phyloP scores from a whole-genome alignment of 2,113 vertebrate genomes.

The Poeciliopsis turrubarensis region DNA sequence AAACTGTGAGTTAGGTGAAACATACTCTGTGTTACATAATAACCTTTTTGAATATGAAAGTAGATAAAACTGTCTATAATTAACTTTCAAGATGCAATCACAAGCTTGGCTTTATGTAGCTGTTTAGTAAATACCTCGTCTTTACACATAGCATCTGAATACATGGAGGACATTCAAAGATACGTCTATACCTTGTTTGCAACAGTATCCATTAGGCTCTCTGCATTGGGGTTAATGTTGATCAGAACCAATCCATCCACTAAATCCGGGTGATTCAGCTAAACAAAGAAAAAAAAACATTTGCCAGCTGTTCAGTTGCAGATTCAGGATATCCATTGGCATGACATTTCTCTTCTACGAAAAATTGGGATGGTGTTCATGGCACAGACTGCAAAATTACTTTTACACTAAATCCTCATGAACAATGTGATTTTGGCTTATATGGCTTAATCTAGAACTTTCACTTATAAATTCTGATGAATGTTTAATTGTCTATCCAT shows the following conservation, averaged over 20 bases:
- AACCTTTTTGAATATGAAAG: no score
- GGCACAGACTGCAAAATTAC: no score
- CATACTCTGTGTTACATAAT: no score
- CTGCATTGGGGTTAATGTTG: constrained; percentile 90
- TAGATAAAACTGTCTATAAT: no score
- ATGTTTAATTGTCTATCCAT: neutral
- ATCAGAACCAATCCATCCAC: constrained; percentile 94
- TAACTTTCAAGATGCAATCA: no score
- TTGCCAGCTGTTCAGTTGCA: neutral
- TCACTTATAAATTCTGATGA: neutral
- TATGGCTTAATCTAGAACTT: no score
- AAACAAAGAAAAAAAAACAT: constrained; percentile 12
- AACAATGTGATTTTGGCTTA: no score
- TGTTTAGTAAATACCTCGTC: neutral
- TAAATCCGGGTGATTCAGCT: constrained; percentile 91
- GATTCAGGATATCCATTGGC: no score
- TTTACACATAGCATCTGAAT: neutral
- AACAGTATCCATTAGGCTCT: constrained; percentile 91
- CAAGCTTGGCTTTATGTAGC: no score
- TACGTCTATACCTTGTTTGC: constrained; percentile 85
- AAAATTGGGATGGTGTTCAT: neutral
- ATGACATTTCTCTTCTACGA: neutral
- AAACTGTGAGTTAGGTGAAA: no score
- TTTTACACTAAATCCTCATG: no score
- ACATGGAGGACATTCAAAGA: neutral